These are phyloP conservation scores for Halcyon malimbica DNA, from an alignment of 2,113 vertebrate species.

Conservation along the genomic window DNA sequence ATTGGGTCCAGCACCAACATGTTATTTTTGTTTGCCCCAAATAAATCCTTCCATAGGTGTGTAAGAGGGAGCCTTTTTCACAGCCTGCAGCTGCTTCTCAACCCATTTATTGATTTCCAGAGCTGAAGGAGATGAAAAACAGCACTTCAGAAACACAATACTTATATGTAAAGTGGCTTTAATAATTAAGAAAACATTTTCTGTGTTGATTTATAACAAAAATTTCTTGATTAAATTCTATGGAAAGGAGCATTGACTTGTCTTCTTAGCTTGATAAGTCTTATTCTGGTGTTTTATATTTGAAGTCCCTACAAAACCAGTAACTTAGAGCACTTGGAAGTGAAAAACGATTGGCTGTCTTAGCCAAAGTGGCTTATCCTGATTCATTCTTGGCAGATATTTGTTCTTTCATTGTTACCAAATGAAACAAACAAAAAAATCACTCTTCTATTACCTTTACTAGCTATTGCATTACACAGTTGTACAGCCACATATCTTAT, in stretches of 20 bases:
- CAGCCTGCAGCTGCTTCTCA: not conserved
- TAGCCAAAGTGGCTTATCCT: not conserved
- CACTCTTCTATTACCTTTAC: not conserved
- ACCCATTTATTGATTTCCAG: not conserved
- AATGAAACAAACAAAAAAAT: not conserved
- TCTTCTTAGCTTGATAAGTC: not conserved
- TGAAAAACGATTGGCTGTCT: not conserved
- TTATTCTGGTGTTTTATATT: not conserved
- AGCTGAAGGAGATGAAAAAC: not conserved
- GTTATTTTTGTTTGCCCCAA: not conserved
- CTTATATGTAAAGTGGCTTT: not conserved
- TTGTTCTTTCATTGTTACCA: not conserved
- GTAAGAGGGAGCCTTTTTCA: not conserved
- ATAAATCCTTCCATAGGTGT: not conserved
- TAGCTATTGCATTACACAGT: not conserved
- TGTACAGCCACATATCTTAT: not conserved
- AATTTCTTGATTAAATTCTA: not conserved
- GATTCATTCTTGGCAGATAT: not conserved
- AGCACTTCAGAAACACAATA: not conserved
- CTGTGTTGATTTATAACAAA: not conserved
- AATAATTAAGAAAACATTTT: slow-evolving; percentile 4
- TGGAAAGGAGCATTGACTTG: not conserved
- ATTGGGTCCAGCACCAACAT: not conserved
- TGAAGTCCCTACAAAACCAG: not conserved
- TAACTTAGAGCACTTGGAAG: not conserved